Percentiles rank a stretch among this genome's conserved stretches.
phyloP scores from a whole-genome alignment of 92 coral and sea anemone genomes.

The Palythoa grandis region DNA sequence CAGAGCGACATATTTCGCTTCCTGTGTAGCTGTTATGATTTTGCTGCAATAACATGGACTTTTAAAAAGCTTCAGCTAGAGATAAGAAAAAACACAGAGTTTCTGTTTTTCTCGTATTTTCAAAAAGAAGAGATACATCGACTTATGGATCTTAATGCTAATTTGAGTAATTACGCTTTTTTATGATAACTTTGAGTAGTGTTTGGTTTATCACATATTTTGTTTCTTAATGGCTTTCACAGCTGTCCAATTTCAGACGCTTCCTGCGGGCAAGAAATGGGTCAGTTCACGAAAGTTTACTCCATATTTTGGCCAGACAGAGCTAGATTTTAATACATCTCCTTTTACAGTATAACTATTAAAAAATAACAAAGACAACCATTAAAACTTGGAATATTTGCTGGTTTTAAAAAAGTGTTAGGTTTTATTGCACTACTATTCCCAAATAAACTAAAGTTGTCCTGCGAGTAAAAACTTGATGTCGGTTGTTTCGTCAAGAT shows the following conservation, averaged over 20 bases:
- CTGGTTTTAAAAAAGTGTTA: neutral
- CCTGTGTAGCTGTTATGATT: neutral
- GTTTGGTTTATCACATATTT: slow-evolving; percentile 73
- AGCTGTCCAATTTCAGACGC: slow-evolving; percentile 56
- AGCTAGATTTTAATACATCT: neutral
- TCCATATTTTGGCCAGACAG: neutral
- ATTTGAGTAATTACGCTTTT: slow-evolving; percentile 65
- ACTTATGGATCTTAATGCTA: slow-evolving; percentile 23
- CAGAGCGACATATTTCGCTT: neutral
- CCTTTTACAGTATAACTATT: neutral
- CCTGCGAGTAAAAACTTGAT: slow-evolving; percentile 34
- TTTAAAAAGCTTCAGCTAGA: neutral
- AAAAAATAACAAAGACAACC: neutral
- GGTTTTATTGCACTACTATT: neutral
- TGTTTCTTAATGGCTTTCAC: slow-evolving; percentile 65
- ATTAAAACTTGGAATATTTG: neutral
- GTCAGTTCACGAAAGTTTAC: slow-evolving; percentile 26
- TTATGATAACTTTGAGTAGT: slow-evolving; percentile 72
- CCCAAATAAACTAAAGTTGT: neutral
- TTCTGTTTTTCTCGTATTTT: neutral
- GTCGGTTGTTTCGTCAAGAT: slow-evolving; percentile 34
- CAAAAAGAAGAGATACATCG: neutral
- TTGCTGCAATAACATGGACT: neutral
- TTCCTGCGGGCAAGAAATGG: slow-evolving; percentile 30
- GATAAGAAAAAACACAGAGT: neutral